Evolutionary conservation across 2,113 vertebrate genomes (phyloP).

Genomic region (Nothocercus nigrocapillus): DNA sequence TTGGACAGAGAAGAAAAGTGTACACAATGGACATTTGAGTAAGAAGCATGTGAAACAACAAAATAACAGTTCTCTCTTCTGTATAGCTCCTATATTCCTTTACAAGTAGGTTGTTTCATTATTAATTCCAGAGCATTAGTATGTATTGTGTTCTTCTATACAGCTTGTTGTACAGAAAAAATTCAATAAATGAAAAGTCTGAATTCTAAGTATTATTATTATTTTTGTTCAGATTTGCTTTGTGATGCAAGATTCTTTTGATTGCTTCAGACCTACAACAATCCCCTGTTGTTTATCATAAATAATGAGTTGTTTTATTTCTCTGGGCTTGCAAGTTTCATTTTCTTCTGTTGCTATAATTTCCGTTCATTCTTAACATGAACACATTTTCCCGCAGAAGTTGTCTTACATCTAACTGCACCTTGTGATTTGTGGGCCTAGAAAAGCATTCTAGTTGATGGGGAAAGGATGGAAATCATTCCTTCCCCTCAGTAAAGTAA

Average conservation of each 20-base stretch:
- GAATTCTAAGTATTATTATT: conserved; percentile 67
- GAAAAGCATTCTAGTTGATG: conserved; percentile 60
- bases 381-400: conserved; percentile 62
- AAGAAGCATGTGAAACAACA: conserved; percentile 11
- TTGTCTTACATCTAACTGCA: conserved; percentile 52
- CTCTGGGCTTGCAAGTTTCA: conserved; percentile 66
- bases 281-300: conserved; percentile 68
- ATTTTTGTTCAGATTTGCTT: conserved; percentile 60
- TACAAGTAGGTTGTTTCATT: conserved; percentile 41
- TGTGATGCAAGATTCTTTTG: conserved; percentile 62
- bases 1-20: conserved; percentile 34
- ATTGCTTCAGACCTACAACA: conserved; percentile 59
- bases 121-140: conserved; percentile 61
- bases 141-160: conserved; percentile 63
- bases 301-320: conserved; percentile 74
- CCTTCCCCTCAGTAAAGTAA: conserved; percentile 41
- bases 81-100: conserved; percentile 30
- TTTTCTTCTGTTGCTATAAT: conserved; percentile 74
- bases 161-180: conserved; percentile 70
- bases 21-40: conserved; percentile 20
- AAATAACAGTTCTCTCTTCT: conserved; percentile 36
- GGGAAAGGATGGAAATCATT: conserved; percentile 65
- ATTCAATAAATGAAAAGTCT: conserved; percentile 60
- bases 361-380: conserved; percentile 71
- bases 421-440: conserved; percentile 64